Evolutionary conservation across 2,888 invertebrate genomes (phyloP).

Genomic region (Galerucella calmariensis): DNA sequence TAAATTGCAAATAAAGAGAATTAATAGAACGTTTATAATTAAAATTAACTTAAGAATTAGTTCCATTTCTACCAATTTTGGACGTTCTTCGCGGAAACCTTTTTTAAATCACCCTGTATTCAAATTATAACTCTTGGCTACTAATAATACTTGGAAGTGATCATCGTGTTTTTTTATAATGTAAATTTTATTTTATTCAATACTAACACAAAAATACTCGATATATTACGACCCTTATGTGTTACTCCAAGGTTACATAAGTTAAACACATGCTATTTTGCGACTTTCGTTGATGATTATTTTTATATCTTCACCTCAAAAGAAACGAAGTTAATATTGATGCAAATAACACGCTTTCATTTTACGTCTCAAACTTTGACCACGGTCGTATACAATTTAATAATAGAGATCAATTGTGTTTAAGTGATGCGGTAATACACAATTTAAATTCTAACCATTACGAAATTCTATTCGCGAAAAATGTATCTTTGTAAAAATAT

Average conservation of each 20-base stretch:
- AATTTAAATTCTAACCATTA: slow-evolving; percentile 19
- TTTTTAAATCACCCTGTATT: background rate
- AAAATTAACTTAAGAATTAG: too few relatives aligned
- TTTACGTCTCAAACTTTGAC: slow-evolving; percentile 9
- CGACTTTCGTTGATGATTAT: too few relatives aligned
- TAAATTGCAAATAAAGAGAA: too few relatives aligned
- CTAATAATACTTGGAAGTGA: background rate
- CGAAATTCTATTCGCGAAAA: background rate
- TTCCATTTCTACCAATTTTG: too few relatives aligned
- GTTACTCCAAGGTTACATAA: background rate
- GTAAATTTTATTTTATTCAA: background rate
- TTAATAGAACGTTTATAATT: too few relatives aligned
- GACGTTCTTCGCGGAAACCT: too few relatives aligned
- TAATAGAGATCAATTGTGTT: slow-evolving; percentile 32
- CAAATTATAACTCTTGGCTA: background rate
- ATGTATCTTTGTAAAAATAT: background rate
- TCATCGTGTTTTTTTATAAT: background rate
- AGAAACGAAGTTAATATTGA: background rate
- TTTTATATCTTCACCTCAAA: background rate
- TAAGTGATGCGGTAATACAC: slow-evolving; percentile 34
- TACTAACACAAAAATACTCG: background rate
- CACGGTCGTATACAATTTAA: slow-evolving; percentile 22
- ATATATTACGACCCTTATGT: background rate
- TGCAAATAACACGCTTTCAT: slow-evolving; percentile 10
- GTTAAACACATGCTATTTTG: too few relatives aligned